Percentiles rank a stretch among this genome's conserved stretches.
phyloP scores from a whole-genome alignment of 2,113 vertebrate species.

The Panthera tigris region DNA sequence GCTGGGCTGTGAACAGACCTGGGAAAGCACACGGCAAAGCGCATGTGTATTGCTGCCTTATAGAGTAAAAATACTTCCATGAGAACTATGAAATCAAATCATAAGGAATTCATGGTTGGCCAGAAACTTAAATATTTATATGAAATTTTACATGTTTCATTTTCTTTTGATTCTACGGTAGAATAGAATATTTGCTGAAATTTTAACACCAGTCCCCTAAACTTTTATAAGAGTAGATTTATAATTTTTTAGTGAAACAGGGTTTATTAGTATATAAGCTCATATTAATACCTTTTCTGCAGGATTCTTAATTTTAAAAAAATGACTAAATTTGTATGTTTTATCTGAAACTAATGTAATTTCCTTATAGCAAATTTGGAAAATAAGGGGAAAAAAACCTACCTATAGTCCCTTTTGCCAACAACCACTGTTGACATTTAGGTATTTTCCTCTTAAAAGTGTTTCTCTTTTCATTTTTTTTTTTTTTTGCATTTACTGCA shows the following conservation, averaged over 20 bases:
- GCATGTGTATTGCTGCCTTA: background rate
- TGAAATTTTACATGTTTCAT: background rate
- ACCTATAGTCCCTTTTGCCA: background rate
- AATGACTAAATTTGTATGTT: background rate
- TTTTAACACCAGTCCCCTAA: background rate
- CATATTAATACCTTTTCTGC: background rate
- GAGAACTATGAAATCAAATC: background rate
- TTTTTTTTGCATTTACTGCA: background rate
- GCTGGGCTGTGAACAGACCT: background rate
- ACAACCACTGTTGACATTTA: background rate
- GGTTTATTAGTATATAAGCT: background rate
- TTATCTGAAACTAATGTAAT: background rate
- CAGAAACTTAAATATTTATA: background rate
- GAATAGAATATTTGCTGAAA: conserved; percentile 11
- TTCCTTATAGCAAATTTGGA: conserved; percentile 17
- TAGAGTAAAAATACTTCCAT: background rate
- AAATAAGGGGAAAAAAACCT: background rate
- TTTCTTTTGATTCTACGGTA: conserved; percentile 22
- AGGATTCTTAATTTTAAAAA: background rate
- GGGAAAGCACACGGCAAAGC: background rate
- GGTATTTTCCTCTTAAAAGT: background rate
- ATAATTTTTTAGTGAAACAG: background rate
- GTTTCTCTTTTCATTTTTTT: background rate
- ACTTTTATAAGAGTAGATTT: background rate
- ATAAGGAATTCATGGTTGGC: background rate